Evolutionary conservation across 1,140 invertebrate species (phyloP).

Genomic region (Cataglyphis hispanica): DNA sequence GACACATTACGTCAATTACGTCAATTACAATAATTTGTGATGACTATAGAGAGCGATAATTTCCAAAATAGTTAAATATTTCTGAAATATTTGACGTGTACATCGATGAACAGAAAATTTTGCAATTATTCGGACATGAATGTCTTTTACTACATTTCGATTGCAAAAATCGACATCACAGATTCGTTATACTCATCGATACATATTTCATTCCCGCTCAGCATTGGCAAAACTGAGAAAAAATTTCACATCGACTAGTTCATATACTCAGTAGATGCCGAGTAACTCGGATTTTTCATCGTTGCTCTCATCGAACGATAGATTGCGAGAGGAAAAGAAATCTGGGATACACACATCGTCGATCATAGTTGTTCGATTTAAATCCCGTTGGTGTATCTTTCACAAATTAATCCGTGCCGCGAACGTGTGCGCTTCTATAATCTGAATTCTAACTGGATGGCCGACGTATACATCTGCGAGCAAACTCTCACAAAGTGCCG

Average conservation of each 20-base stretch:
- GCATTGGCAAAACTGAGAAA: slow-evolving; percentile 4
- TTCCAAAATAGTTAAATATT: slow-evolving; percentile 5
- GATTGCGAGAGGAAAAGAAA: too few relatives aligned
- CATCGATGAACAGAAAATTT: background rate
- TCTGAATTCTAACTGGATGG: slow-evolving; percentile 43
- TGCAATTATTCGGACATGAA: background rate
- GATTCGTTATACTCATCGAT: slow-evolving; percentile 49
- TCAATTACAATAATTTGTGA: background rate
- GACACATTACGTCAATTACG: background rate
- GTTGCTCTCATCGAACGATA: background rate
- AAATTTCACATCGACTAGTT: slow-evolving; percentile 43
- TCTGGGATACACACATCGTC: background rate
- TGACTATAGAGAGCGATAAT: background rate
- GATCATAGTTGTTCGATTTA: slow-evolving; percentile 50
- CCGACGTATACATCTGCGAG: background rate
- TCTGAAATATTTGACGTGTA: background rate
- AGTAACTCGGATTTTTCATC: slow-evolving; percentile 47
- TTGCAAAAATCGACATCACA: too few relatives aligned
- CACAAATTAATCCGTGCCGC: slow-evolving; percentile 60
- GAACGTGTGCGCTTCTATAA: background rate
- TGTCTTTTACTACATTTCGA: background rate
- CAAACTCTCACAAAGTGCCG: slow-evolving; percentile 20
- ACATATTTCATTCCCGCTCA: background rate
- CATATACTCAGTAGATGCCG: background rate
- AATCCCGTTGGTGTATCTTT: slow-evolving; percentile 30